Base-by-base conservation (phyloP, 2,113 vertebrate species). In the Leptobrachium leishanense region DNA sequence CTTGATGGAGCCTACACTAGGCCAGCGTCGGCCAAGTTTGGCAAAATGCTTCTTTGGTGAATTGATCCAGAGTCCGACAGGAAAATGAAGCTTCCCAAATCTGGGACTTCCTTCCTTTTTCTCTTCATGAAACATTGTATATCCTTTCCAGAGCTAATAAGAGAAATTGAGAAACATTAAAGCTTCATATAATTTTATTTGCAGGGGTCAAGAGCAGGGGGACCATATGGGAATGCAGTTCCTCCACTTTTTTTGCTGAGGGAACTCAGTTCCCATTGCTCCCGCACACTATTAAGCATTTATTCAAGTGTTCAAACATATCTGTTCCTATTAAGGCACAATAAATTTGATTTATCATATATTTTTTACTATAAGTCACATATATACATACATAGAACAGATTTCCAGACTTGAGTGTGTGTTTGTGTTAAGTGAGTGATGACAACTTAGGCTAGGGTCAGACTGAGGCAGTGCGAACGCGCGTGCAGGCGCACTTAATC, bases 31-130 rank as follows among this genome's bases (percentile, higher is more conserved):
- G 53, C 95, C 95, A 40, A 96, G 88, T 85, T 97, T 97, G 82
- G 94, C 95, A 85, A 97, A 93, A 83, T 96, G 95, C 88, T 97
- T 97, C 86, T 95, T 90, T 70, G 95, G 96, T 5, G 95, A 97
- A 86, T 96, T 95, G 87, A 97, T 97, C 96, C 95, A 97, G 84
- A 97, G 91, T 83, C 96, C 96, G 81, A 96, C 94, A 2, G 96
- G 96, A 87, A 97, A 95, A 88, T 96, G 93, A 39, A 96, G 95
- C 76, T 96, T 97, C 87, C 94, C 92, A 74, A 95, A 93, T 70
- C 95, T 94, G 84, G 95, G 95, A 91, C 94, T 97, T 82, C 93
- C 93, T 87, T 95, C 94, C 85, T 95, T 96, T 89, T 95, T 94
- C 85, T 96, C 95, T 86, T 94, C 90, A 75, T 89, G 87, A 77